Conservation (phyloP, 2,113 vertebrate genomes). For the Pseudois nayaur region DNA sequence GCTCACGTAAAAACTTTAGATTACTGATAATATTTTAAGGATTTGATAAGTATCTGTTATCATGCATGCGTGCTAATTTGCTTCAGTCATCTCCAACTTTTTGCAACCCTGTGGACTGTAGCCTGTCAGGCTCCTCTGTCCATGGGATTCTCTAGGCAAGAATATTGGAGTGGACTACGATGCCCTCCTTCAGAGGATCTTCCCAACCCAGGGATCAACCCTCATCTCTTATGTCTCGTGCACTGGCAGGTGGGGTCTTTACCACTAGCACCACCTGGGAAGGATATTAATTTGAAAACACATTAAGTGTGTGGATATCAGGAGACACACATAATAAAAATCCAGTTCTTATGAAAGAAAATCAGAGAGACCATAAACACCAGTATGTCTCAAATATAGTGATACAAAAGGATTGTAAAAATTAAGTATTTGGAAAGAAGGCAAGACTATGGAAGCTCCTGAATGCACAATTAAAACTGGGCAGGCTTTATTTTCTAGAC, state of each 20-base stretch:
- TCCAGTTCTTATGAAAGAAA: not conserved
- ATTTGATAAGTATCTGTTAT: not conserved
- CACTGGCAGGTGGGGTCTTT: not conserved
- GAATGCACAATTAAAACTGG: not conserved
- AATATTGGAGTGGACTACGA: not conserved
- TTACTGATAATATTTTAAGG: not conserved
- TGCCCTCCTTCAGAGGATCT: not conserved
- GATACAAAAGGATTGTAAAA: not conserved
- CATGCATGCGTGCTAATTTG: fast-evolving
- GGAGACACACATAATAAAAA: not conserved
- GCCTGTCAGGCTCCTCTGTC: not conserved
- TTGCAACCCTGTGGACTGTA: not conserved
- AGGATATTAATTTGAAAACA: not conserved
- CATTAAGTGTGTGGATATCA: not conserved
- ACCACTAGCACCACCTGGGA: not conserved
- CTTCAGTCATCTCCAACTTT: not conserved
- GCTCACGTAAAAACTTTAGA: not conserved
- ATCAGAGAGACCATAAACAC: not conserved
- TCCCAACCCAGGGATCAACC: not conserved
- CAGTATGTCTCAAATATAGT: not conserved
- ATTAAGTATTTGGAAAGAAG: not conserved
- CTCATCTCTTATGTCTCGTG: not conserved
- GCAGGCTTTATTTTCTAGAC: not conserved
- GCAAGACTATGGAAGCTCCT: not conserved
- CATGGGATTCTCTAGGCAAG: not conserved